Evolutionary conservation across 2,888 invertebrate species (phyloP).

Genomic region (Drosophila suboccidentalis): DNA sequence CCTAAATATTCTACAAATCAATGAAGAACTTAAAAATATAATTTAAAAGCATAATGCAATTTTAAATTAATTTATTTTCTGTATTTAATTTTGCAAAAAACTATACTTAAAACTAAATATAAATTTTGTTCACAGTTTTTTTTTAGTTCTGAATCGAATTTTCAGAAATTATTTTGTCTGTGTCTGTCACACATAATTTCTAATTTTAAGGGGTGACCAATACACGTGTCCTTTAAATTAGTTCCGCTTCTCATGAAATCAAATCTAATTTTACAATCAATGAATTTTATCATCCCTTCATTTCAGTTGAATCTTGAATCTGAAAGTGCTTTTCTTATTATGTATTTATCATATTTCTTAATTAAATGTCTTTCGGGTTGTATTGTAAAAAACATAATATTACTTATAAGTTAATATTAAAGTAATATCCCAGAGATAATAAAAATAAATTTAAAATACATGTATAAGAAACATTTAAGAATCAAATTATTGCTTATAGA

Average conservation of each 20-base stretch:
- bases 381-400: neutral
- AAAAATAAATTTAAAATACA: too few relatives aligned
- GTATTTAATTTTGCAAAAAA: neutral
- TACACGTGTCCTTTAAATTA: slow-evolving; percentile 46
- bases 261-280: slow-evolving; percentile 45
- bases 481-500: too few relatives aligned
- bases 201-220: slow-evolving; percentile 18
- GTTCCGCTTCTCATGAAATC: slow-evolving; percentile 30
- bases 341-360: neutral
- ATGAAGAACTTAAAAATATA: neutral
- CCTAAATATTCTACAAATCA: slow-evolving; percentile 4
- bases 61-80: neutral
- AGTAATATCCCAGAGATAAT: too few relatives aligned
- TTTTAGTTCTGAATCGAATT: neutral
- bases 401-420: too few relatives aligned
- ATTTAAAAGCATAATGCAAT: neutral
- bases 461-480: too few relatives aligned
- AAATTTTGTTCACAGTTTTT: neutral
- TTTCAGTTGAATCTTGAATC: neutral
- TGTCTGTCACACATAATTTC: slow-evolving; percentile 1
- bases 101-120: neutral
- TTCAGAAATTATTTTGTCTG: neutral
- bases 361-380: neutral
- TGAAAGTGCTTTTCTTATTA: slow-evolving; percentile 2
- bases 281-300: slow-evolving; percentile 35